These are phyloP conservation scores for Schizothorax lantsangensis DNA, from an alignment of 2,797 vertebrate genomes.

Conservation along the genomic window DNA sequence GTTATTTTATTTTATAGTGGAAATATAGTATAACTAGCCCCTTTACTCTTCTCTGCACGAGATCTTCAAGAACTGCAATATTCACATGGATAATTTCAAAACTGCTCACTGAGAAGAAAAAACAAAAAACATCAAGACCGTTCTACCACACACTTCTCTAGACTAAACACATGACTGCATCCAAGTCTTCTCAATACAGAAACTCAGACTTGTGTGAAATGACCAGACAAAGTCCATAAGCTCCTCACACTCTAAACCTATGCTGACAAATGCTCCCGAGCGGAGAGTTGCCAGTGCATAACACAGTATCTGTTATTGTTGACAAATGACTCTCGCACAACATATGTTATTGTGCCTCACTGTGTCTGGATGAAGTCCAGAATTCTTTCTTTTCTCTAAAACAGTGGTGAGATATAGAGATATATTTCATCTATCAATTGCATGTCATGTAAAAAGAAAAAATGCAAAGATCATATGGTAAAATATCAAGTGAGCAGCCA, in stretches of 20 bases:
- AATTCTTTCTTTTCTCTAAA: neutral
- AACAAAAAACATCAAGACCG: neutral
- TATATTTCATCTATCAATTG: neutral
- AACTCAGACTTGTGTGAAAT: conserved; percentile 27
- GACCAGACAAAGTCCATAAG: conserved; percentile 34
- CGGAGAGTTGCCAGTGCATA: conserved; percentile 25
- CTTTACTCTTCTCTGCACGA: neutral
- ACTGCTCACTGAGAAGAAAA: neutral
- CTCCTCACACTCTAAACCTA: conserved; percentile 9
- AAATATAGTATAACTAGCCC: neutral
- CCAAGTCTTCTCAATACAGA: conserved; percentile 2
- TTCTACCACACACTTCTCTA: neutral
- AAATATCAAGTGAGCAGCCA: neutral
- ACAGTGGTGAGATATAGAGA: neutral
- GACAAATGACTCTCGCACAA: conserved; percentile 23
- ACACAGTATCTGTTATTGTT: conserved; percentile 17
- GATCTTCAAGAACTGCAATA: neutral
- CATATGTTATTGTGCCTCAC: conserved; percentile 28
- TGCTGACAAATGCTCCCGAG: conserved; percentile 13
- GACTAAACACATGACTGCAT: conserved; percentile 31
- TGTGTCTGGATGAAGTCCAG: neutral
- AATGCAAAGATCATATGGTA: neutral
- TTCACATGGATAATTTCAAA: neutral
- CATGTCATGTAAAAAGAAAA: neutral
- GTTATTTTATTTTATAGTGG: neutral